A percentile compares a stretch with the other conserved stretches of the same genome.
Evolutionary conservation across 2,888 invertebrate genomes (phyloP).

Genomic region (Ophion costatus): DNA sequence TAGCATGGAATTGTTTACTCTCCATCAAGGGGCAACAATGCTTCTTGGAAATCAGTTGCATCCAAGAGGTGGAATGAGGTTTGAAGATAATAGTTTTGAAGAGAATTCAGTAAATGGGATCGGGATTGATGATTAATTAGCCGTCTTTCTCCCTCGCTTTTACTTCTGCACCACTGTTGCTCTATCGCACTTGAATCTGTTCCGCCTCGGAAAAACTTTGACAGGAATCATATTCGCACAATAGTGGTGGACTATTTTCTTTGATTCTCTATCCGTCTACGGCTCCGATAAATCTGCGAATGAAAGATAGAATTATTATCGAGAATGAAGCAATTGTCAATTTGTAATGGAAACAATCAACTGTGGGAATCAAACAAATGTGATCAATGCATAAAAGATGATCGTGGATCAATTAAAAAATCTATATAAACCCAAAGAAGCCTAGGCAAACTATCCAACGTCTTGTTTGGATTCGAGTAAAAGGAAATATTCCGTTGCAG

Average conservation of each 20-base stretch:
- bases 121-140: not conserved
- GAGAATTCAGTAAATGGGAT: not conserved
- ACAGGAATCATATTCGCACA: not conserved
- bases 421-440: too few relatives aligned
- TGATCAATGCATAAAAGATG: not conserved
- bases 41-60: not conserved
- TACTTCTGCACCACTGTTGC: not conserved
- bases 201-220: not conserved
- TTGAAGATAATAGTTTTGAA: not conserved
- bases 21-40: not conserved
- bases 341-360: not conserved
- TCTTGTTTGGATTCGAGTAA: too few relatives aligned
- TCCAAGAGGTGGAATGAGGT: not conserved
- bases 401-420: not conserved
- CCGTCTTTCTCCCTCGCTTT: not conserved
- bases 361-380: not conserved
- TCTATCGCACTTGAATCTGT: not conserved
- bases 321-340: not conserved
- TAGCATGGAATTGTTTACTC: not conserved
- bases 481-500: too few relatives aligned
- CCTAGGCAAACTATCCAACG: too few relatives aligned
- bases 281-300: not conserved
- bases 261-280: not conserved
- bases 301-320: too few relatives aligned
- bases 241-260: not conserved